Evolutionary conservation across 2,797 vertebrate species (phyloP).

Genomic region (Otus scops): DNA sequence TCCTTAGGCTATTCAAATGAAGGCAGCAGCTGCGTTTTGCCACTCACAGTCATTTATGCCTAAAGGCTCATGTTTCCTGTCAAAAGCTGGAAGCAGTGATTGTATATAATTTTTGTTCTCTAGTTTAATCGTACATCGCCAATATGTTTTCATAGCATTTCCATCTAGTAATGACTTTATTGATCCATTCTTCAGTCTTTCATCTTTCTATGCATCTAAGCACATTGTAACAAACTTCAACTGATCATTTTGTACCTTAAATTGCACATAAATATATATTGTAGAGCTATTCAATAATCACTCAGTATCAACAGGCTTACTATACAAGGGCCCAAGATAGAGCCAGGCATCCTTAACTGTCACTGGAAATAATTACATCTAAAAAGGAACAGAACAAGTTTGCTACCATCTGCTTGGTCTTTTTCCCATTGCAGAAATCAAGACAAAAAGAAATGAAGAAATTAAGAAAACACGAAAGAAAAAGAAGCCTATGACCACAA

Average conservation of each 20-base stretch:
- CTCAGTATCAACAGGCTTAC: background rate
- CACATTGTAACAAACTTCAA: background rate
- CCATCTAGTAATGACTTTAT: conserved; percentile 58
- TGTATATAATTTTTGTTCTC: conserved; percentile 44
- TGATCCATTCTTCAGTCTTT: conserved; percentile 31
- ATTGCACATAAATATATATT: conserved; percentile 12
- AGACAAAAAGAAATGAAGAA: background rate
- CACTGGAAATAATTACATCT: background rate
- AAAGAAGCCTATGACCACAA: background rate
- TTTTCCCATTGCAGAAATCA: background rate
- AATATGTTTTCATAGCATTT: conserved; percentile 33
- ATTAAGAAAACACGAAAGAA: background rate
- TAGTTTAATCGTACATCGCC: conserved; percentile 17
- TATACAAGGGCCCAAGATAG: background rate
- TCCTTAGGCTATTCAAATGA: conserved; percentile 54
- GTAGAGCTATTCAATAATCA: background rate
- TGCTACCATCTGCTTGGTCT: background rate
- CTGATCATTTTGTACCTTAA: conserved; percentile 16
- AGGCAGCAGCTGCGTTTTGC: conserved; percentile 64
- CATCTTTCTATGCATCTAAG: background rate
- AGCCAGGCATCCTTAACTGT: background rate
- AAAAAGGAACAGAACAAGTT: background rate
- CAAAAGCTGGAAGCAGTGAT: conserved; percentile 43
- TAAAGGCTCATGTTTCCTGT: conserved; percentile 57
- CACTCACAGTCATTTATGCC: conserved; percentile 43